phyloP scores from a whole-genome alignment of 2,888 invertebrate species.

The Leptura quadrifasciata region DNA sequence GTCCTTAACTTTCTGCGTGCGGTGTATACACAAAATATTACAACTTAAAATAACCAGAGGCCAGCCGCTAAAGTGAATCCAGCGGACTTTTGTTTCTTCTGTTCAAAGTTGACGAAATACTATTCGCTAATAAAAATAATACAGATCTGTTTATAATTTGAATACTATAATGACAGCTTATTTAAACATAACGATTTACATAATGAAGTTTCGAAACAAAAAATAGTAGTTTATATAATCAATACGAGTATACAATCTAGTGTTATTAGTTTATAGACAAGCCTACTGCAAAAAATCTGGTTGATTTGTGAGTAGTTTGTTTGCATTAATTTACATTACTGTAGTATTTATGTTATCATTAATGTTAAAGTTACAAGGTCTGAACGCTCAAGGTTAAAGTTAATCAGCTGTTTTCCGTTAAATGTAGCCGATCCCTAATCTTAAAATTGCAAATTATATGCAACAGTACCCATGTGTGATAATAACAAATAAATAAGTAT shows the following conservation, averaged over 20 bases:
- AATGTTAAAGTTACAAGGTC: constrained; percentile 54
- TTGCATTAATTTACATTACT: constrained; percentile 44
- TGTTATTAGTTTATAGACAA: constrained; percentile 29
- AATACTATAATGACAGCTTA: neutral
- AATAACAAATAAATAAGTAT: constrained; percentile 43
- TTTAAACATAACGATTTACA: constrained; percentile 9
- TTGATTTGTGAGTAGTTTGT: constrained; percentile 35
- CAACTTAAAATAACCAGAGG: neutral
- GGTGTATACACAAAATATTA: too few species aligned
- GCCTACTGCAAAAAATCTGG: constrained; percentile 18
- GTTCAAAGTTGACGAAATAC: neutral
- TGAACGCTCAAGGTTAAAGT: constrained; percentile 62
- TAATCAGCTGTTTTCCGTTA: constrained; percentile 65
- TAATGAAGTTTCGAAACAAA: constrained; percentile 3
- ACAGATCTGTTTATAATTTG: constrained; percentile 5
- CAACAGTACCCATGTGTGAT: constrained; percentile 53
- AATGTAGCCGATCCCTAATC: constrained; percentile 64
- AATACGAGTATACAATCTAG: neutral
- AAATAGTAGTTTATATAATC: constrained; percentile 10
- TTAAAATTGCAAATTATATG: constrained; percentile 62
- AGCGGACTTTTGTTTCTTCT: neutral
- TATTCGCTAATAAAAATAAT: neutral
- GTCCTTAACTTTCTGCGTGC: too few species aligned
- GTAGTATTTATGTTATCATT: constrained; percentile 48
- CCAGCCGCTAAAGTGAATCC: neutral